These are phyloP conservation scores for Anolis carolinensis DNA, from an alignment of 2,113 vertebrate species.

Conservation along the genomic window DNA sequence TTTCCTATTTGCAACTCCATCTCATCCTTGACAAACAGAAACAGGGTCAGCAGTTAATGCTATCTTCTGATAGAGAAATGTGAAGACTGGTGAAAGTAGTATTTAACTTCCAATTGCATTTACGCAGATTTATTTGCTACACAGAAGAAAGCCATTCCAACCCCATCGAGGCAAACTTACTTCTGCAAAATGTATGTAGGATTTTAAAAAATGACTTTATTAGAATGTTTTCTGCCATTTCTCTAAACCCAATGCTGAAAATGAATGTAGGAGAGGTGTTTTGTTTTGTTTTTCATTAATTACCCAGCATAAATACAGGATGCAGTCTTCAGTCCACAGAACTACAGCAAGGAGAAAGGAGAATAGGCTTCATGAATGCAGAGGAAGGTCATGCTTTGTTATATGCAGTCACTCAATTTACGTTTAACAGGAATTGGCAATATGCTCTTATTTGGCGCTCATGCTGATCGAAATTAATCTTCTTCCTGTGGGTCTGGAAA, in stretches of 20 bases:
- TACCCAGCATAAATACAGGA: not conserved
- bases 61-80: too few relatives aligned
- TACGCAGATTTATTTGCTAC: too few relatives aligned
- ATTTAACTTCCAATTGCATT: not conserved
- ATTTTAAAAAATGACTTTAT: not conserved
- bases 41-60: not conserved
- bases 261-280: not conserved
- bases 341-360: slow-evolving; percentile 17
- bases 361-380: slow-evolving; percentile 21
- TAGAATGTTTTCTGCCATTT: not conserved
- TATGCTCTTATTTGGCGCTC: slow-evolving; percentile 60
- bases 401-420: slow-evolving; percentile 51
- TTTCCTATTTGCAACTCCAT: not conserved
- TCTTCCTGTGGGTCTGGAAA: slow-evolving; percentile 48
- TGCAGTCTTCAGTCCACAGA: not conserved
- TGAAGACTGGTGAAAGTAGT: not conserved
- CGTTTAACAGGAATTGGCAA: slow-evolving; percentile 63
- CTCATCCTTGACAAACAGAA: not conserved
- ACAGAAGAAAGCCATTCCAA: not conserved
- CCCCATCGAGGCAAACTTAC: not conserved
- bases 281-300: not conserved
- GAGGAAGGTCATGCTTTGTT: not conserved
- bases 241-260: not conserved
- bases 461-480: slow-evolving; percentile 57
- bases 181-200: not conserved